Percentiles rank a stretch among this genome's conserved stretches.
These are phyloP conservation scores for Elephantulus edwardii DNA, from an alignment of 2,113 vertebrate genomes.

Conservation along the genomic window DNA sequence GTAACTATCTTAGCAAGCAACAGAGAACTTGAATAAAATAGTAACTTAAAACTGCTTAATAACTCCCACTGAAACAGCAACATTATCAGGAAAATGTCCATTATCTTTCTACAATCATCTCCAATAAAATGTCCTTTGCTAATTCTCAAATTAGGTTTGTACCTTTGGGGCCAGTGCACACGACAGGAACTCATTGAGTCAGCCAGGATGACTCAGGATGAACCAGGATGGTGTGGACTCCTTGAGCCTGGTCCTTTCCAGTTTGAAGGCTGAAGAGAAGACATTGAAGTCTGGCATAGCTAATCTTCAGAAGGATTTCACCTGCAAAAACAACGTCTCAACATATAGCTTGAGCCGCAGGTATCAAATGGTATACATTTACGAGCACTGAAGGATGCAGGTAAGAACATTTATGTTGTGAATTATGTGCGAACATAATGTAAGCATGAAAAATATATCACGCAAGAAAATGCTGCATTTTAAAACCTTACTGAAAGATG, in stretches of 20 bases:
- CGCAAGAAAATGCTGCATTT: background rate
- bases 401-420: background rate
- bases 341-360: fast-evolving
- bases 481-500: background rate
- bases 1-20: background rate
- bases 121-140: conserved; percentile 38
- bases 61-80: conserved; percentile 19
- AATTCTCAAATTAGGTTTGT: background rate
- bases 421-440: background rate
- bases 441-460: background rate
- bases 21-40: background rate
- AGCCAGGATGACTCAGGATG: background rate
- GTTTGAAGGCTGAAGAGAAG: background rate
- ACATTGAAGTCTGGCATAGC: background rate
- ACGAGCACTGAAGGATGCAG: background rate
- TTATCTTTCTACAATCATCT: background rate
- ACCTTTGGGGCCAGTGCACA: background rate
- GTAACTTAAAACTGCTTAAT: conserved; percentile 17
- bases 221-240: background rate
- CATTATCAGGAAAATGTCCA: background rate
- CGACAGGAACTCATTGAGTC: background rate
- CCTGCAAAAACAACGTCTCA: background rate
- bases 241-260: background rate
- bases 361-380: background rate
- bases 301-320: background rate